Base-by-base conservation (phyloP, 2,888 invertebrate genomes). In the Dolichopus griseipennis region DNA sequence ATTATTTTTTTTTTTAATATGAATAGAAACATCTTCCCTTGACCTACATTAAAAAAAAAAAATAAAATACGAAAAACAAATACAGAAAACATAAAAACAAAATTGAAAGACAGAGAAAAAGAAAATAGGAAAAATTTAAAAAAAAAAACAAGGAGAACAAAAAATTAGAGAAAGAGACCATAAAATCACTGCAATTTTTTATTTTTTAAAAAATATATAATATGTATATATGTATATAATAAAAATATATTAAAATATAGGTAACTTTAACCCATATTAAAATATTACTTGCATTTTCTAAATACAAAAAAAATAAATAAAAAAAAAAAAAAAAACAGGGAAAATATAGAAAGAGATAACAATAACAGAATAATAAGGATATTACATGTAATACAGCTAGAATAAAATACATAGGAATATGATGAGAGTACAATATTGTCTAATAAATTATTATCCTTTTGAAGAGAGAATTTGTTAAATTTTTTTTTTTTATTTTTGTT, bases 131-230 rank as follows among this genome's bases (percentile, higher is more conserved):
- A 52, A 1, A 52, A 52, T 18, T 37, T 5, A 52, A 52, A 52
- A 12, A 41, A 41, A 9, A 41, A 41, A 52, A 52, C 52, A 27
- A 27, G 15, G 52, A 52, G 6, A 52, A 52, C 8, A 52, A 52
- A 2, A 52, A 52, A 52, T 52, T 15, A 52, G 52, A 52, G 27
- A 52, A 52, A 52, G 52, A 52, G 52, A 52, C 52, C n/a, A 52
- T 52, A 52, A 52, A 52, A 52, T 52, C 52, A 52, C 52, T 52
- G 52, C 52, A 52, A 52, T 52, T 52, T 52, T 52, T 52, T n/a
- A 18, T n/a, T n/a, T n/a, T n/a, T 12, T 18, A 52, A 2, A 52
- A 6, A 18, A 18, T 52, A 12, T 52, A 52, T n/a, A n/a, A n/a
- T n/a, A n/a, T n/a, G 18, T 52, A 52, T n/a, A n/a, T n/a, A 52